These are phyloP conservation scores for Thryonomys swinderianus DNA, from an alignment of 2,113 vertebrate genomes.

Conservation along the genomic window DNA sequence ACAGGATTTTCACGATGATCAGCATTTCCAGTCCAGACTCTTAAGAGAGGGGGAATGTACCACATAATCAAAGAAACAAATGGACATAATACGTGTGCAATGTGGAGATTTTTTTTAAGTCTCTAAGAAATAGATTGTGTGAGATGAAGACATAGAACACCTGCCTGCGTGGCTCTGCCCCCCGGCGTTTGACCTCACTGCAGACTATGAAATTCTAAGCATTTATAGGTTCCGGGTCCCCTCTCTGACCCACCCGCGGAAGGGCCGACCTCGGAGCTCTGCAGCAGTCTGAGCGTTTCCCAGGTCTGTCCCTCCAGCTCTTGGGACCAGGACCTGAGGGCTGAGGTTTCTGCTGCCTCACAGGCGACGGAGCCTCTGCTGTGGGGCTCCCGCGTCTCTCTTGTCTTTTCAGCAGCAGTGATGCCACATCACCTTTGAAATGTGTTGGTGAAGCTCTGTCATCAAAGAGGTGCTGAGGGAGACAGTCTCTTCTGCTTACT, in stretches of 20 bases:
- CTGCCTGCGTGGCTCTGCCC: not conserved
- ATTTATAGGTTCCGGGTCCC: rapidly evolving
- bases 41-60: not conserved
- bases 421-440: not conserved
- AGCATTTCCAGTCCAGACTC: not conserved
- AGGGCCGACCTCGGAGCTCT: not conserved
- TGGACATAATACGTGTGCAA: not conserved
- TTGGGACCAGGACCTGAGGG: rapidly evolving
- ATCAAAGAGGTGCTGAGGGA: not conserved
- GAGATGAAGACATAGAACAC: not conserved
- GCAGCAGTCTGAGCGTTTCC: not conserved
- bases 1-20: slow-evolving; percentile 27
- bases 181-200: too few species aligned
- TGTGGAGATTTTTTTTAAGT: not conserved
- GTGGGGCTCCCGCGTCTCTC: rapidly evolving
- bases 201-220: not conserved
- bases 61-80: not conserved
- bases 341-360: not conserved
- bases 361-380: not conserved
- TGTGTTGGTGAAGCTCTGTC: not conserved
- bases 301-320: too few species aligned
- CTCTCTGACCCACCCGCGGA: too few species aligned
- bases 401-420: not conserved
- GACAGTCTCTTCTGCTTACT: not conserved
- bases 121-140: not conserved